Percentiles rank a stretch among this genome's conserved stretches.
Evolutionary conservation across 2,113 vertebrate genomes (phyloP).

Genomic region (Petromus typicus): DNA sequence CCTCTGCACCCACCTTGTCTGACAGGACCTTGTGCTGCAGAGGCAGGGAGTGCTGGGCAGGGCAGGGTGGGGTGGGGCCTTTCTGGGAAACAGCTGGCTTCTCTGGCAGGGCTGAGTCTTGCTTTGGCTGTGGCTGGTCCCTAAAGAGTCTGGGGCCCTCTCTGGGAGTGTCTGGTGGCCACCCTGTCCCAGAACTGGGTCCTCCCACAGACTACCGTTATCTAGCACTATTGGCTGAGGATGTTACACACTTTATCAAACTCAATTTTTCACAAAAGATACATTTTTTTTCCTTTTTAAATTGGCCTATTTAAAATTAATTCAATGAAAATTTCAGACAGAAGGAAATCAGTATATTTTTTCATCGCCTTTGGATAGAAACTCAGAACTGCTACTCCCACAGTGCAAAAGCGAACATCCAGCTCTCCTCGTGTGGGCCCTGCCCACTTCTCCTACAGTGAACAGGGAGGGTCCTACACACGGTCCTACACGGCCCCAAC

Average conservation of each 20-base stretch:
- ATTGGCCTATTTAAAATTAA: background rate
- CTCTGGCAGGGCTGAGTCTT: background rate
- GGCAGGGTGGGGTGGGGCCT: background rate
- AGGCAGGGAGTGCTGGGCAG: background rate
- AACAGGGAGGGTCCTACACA: fast-evolving
- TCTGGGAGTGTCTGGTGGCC: background rate
- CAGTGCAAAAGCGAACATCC: background rate
- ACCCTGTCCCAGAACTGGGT: background rate
- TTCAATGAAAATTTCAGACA: background rate
- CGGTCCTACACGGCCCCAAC: background rate
- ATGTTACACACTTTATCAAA: background rate
- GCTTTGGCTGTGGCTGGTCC: background rate
- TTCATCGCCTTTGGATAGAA: background rate
- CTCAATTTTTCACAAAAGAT: background rate
- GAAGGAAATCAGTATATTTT: background rate
- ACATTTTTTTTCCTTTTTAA: too few relatives aligned
- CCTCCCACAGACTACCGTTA: background rate
- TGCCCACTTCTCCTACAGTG: background rate
- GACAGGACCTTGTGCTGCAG: background rate
- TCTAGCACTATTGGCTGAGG: too few relatives aligned
- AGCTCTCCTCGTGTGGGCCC: background rate
- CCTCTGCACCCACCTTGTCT: background rate
- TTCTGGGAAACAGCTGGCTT: background rate
- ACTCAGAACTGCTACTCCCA: background rate
- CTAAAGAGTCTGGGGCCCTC: background rate